These are phyloP conservation scores for Sebastes schlegelii DNA, from an alignment of 2,113 vertebrate species.

Conservation along the genomic window DNA sequence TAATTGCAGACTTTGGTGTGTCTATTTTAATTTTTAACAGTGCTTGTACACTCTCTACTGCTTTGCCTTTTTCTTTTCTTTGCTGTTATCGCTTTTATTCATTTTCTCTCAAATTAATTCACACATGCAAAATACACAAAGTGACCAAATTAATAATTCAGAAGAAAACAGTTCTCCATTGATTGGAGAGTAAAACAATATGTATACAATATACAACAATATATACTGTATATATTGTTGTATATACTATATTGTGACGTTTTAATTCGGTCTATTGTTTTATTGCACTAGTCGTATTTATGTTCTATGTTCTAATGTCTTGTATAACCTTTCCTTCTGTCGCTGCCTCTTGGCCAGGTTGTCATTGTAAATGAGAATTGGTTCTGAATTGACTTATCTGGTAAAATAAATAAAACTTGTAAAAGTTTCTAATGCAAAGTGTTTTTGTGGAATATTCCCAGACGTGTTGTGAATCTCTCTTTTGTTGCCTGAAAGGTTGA, in stretches of 20 bases:
- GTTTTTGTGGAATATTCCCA: neutral
- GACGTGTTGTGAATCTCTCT: neutral
- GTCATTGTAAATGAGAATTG: too few relatives aligned
- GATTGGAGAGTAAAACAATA: neutral
- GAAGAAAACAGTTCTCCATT: neutral
- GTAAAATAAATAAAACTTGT: neutral
- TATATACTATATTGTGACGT: too few relatives aligned
- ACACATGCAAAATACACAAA: slow-evolving; percentile 3
- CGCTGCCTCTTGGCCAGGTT: too few relatives aligned
- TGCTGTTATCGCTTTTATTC: neutral
- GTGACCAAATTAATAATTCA: neutral
- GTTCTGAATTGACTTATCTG: too few relatives aligned
- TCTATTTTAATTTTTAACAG: neutral
- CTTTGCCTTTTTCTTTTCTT: neutral
- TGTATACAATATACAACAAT: too few relatives aligned
- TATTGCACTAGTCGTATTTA: too few relatives aligned
- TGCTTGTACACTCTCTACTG: neutral
- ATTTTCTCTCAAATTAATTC: neutral
- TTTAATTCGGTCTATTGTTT: too few relatives aligned
- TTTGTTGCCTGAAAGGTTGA: neutral
- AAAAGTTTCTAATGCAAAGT: neutral
- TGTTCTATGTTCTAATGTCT: too few relatives aligned
- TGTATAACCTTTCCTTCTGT: too few relatives aligned
- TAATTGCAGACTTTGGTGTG: slow-evolving; percentile 7
- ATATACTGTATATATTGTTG: too few relatives aligned